A percentile compares a stretch with the other conserved stretches of the same genome.
phyloP scores from a whole-genome alignment of 2,113 vertebrate genomes.

The Leptobrachium leishanense region DNA sequence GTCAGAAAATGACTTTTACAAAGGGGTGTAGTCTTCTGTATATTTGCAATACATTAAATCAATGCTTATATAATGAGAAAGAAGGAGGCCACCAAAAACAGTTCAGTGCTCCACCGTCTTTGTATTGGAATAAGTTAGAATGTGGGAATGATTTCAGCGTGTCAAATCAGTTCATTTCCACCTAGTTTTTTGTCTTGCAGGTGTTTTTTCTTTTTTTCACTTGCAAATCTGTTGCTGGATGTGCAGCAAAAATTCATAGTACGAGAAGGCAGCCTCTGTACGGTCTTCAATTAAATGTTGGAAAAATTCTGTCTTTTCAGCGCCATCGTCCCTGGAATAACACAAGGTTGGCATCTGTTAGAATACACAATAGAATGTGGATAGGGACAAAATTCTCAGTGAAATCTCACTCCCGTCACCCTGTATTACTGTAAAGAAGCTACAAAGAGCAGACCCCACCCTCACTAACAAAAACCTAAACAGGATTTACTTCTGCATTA shows the following conservation, averaged over 20 bases:
- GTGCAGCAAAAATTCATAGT: slow-evolving; percentile 91
- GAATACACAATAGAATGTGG: too few species aligned
- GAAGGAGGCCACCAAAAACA: slow-evolving; percentile 10
- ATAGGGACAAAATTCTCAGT: too few species aligned
- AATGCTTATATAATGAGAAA: neutral
- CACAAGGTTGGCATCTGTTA: neutral
- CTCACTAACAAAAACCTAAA: too few species aligned
- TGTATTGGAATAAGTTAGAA: neutral
- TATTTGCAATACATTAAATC: neutral
- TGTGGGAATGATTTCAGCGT: neutral
- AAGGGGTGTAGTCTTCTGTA: slow-evolving; percentile 47
- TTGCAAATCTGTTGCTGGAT: slow-evolving; percentile 91
- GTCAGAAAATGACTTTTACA: slow-evolving; percentile 55
- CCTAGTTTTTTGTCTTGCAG: neutral
- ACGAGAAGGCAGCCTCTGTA: slow-evolving; percentile 87
- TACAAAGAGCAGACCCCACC: too few species aligned
- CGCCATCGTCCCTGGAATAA: slow-evolving; percentile 82
- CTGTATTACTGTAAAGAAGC: too few species aligned
- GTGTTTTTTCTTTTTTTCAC: slow-evolving; percentile 63
- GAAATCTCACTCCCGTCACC: too few species aligned
- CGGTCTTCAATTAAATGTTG: slow-evolving; percentile 92
- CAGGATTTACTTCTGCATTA: too few species aligned
- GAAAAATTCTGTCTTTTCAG: slow-evolving; percentile 81
- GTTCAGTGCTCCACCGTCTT: neutral
- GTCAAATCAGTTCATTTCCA: too few species aligned